Evolutionary conservation across 2,797 vertebrate genomes (phyloP).

Genomic region (Liasis olivaceus): DNA sequence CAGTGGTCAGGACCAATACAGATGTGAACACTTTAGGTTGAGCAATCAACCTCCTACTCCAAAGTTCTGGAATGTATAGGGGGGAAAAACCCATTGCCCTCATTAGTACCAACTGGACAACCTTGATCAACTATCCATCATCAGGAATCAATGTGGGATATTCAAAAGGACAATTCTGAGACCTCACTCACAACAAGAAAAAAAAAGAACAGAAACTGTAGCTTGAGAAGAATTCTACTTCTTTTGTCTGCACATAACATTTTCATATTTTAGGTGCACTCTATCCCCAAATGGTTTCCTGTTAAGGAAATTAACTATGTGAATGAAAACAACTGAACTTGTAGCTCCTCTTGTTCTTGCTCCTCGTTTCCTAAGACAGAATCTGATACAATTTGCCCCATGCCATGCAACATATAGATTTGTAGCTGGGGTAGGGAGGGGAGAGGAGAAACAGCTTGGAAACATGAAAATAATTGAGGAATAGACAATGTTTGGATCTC

Average conservation of each 20-base stretch:
- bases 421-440: not conserved
- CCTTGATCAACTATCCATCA: not conserved
- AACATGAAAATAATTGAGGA: not conserved
- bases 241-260: not conserved
- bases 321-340: not conserved
- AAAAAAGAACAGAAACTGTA: not conserved
- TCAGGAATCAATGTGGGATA: not conserved
- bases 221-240: not conserved
- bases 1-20: not conserved
- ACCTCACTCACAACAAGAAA: not conserved
- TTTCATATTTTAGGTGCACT: not conserved
- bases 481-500: not conserved
- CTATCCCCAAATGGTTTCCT: not conserved
- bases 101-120: not conserved
- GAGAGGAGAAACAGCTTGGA: not conserved
- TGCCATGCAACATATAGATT: not conserved
- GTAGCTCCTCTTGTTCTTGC: not conserved
- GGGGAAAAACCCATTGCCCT: not conserved
- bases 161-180: not conserved
- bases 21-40: not conserved
- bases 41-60: not conserved
- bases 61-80: not conserved
- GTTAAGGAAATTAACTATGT: not conserved
- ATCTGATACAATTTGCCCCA: not conserved
- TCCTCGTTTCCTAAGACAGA: not conserved